These are phyloP conservation scores for Sarcophaga rosellei DNA, from an alignment of 2,888 invertebrate genomes.

Conservation along the genomic window DNA sequence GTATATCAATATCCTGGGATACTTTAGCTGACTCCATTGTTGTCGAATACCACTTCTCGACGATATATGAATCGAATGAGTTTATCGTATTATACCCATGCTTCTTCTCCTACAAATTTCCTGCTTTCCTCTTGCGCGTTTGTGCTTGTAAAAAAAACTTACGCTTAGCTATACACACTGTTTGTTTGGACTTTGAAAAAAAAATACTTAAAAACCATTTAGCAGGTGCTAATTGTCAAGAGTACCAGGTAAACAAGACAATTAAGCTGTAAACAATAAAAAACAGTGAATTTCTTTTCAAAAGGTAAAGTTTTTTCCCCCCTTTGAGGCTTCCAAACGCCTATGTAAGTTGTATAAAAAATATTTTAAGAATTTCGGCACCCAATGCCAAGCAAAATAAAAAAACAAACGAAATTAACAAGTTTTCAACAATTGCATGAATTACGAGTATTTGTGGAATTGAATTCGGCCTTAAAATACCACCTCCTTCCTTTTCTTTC, in stretches of 20 bases:
- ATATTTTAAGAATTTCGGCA: not conserved
- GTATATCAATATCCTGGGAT: too few species aligned
- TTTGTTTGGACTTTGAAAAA: too few species aligned
- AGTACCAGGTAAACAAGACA: slow-evolving; percentile 18
- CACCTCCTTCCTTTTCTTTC: not conserved
- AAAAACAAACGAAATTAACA: slow-evolving; percentile 33
- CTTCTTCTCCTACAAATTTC: too few species aligned
- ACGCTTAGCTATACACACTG: too few species aligned
- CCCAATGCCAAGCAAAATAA: too few species aligned
- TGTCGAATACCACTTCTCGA: too few species aligned
- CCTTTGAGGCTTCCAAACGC: not conserved
- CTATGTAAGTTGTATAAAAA: not conserved
- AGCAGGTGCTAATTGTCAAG: slow-evolving; percentile 43
- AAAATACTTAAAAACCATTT: slow-evolving; percentile 18
- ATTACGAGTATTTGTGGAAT: slow-evolving; percentile 46
- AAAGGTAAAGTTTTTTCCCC: not conserved
- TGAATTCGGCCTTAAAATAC: not conserved
- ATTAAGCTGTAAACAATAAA: not conserved
- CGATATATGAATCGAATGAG: too few species aligned
- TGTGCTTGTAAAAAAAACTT: too few species aligned
- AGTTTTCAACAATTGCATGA: slow-evolving; percentile 55
- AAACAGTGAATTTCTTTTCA: not conserved
- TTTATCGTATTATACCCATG: too few species aligned
- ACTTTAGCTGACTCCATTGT: too few species aligned
- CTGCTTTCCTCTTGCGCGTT: too few species aligned